Conservation (phyloP, 1,140 invertebrate species). For the Monomorium pharaonis region DNA sequence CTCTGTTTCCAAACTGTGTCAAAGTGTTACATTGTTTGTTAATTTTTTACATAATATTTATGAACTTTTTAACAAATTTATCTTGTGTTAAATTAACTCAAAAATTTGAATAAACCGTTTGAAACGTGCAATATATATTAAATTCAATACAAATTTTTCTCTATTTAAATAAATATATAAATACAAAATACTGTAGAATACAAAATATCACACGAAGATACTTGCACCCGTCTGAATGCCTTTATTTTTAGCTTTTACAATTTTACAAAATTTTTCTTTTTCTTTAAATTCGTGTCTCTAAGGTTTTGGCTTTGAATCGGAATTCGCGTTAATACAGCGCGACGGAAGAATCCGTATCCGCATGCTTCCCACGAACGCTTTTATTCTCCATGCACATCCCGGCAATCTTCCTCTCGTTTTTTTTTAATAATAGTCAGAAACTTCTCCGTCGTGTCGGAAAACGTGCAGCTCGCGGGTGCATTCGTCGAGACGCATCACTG, state of each 20-base stretch:
- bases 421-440: slow-evolving; percentile 38
- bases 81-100: no score
- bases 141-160: no score
- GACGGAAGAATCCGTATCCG: neutral
- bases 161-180: neutral
- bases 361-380: neutral
- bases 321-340: neutral
- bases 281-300: neutral
- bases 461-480: slow-evolving; percentile 18
- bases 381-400: neutral
- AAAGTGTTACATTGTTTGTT: no score
- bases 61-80: no score
- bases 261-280: neutral
- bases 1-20: no score
- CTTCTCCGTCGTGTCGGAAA: neutral
- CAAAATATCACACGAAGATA: neutral
- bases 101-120: no score
- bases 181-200: neutral
- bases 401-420: neutral
- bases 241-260: neutral
- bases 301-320: neutral
- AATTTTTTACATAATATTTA: no score
- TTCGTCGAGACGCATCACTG: slow-evolving; percentile 25
- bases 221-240: neutral
- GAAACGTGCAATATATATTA: no score